A percentile compares a stretch with the other conserved stretches of the same genome.
Conservation (phyloP, 2,888 invertebrate species). For the Yponomeuta malinellus region DNA sequence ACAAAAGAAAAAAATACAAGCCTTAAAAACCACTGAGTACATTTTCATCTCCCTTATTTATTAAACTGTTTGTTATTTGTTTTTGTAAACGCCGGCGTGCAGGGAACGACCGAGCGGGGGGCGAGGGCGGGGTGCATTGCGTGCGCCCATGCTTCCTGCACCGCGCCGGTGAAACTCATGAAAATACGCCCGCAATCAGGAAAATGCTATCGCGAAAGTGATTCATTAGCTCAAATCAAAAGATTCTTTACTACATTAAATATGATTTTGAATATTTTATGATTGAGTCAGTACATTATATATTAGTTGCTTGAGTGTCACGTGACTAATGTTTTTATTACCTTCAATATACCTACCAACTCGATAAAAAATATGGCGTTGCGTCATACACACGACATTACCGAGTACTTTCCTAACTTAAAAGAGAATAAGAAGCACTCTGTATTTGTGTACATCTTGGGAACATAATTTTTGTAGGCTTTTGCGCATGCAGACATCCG, state of each 20-base stretch:
- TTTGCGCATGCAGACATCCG: background rate
- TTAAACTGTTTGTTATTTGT: background rate
- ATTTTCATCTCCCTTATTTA: too few species aligned
- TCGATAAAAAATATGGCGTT: too few species aligned
- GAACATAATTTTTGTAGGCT: background rate
- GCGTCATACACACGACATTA: too few species aligned
- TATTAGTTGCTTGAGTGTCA: too few species aligned
- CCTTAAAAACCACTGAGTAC: too few species aligned
- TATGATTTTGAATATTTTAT: background rate
- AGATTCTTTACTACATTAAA: constrained; percentile 29
- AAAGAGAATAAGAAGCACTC: too few species aligned
- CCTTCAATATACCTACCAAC: too few species aligned
- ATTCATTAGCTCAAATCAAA: constrained; percentile 36
- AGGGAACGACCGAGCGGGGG: background rate
- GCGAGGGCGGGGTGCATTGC: constrained; percentile 23
- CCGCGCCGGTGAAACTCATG: constrained; percentile 54
- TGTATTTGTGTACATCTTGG: background rate
- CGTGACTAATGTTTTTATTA: too few species aligned
- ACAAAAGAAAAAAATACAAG: too few species aligned
- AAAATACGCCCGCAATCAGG: constrained; percentile 58
- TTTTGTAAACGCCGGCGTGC: background rate
- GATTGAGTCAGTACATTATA: too few species aligned
- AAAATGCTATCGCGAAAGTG: constrained; percentile 63
- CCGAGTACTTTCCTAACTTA: too few species aligned
- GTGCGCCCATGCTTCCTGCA: constrained; percentile 18